Evolutionary conservation across 2,888 invertebrate species (phyloP).

Genomic region (Clistopyga incitator): DNA sequence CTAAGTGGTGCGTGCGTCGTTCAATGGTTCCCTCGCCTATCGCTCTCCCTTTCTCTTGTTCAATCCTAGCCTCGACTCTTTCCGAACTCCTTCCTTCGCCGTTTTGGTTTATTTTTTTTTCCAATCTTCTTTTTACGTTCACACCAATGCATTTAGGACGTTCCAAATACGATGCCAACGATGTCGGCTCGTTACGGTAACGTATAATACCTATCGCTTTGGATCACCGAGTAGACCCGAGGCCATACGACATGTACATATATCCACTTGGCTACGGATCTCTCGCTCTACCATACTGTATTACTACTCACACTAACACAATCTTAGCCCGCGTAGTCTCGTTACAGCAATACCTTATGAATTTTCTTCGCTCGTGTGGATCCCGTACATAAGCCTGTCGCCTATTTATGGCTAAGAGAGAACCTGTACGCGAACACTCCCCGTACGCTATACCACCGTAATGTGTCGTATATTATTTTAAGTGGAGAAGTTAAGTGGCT

Average conservation of each 20-base stretch:
- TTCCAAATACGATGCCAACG: constrained; percentile 71
- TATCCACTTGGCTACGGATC: constrained; percentile 44
- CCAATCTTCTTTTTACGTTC: constrained; percentile 28
- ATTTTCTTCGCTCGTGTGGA: constrained; percentile 60
- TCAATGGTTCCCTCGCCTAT: constrained; percentile 22
- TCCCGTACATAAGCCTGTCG: constrained; percentile 23
- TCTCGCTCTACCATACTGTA: constrained; percentile 41
- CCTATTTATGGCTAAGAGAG: constrained; percentile 47
- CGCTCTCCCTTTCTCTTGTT: constrained; percentile 16
- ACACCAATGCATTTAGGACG: constrained; percentile 59
- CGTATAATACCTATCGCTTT: constrained; percentile 66
- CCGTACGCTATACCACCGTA: constrained; percentile 13
- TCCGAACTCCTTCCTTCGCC: constrained; percentile 11
- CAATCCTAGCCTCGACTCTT: constrained; percentile 9
- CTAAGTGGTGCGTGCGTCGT: not conserved
- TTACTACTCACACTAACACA: constrained; percentile 26
- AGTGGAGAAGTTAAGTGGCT: constrained; percentile 62
- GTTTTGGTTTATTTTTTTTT: constrained; percentile 17
- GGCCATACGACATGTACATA: constrained; percentile 34
- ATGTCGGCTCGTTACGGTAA: constrained; percentile 67
- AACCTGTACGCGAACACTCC: constrained; percentile 24
- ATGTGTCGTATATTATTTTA: constrained; percentile 63
- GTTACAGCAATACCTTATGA: constrained; percentile 64
- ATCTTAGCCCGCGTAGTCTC: constrained; percentile 59
- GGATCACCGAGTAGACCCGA: constrained; percentile 65